Evolutionary conservation across 2,888 invertebrate genomes (phyloP).

Genomic region (Lasius fuliginosus): DNA sequence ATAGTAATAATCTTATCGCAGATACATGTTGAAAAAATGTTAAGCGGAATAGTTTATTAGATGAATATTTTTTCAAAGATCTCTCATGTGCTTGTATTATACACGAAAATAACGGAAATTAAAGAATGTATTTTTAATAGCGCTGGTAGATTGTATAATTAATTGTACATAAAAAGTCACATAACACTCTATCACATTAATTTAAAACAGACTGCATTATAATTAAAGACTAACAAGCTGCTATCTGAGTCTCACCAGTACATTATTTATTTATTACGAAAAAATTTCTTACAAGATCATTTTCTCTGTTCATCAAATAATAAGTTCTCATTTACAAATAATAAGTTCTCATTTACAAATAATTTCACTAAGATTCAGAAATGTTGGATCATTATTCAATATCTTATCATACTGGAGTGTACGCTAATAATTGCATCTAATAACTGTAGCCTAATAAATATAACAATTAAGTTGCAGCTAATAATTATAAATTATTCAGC

Average conservation of each 20-base stretch:
- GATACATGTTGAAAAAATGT: conserved; percentile 4
- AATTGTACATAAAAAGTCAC: neutral
- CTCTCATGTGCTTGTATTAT: neutral
- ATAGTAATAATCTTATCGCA: neutral
- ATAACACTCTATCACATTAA: neutral
- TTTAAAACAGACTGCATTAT: neutral
- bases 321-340: neutral
- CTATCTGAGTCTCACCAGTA: neutral
- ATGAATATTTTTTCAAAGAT: conserved; percentile 21
- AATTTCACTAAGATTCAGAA: neutral
- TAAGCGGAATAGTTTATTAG: neutral
- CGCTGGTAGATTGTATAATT: conserved; percentile 9
- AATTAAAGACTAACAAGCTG: neutral
- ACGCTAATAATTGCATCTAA: neutral
- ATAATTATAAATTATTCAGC: neutral
- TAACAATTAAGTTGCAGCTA: neutral
- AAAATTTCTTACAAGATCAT: neutral
- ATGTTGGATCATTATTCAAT: neutral
- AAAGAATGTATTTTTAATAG: neutral
- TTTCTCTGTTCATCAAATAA: neutral
- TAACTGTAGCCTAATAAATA: neutral
- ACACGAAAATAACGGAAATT: neutral
- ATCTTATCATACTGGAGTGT: neutral
- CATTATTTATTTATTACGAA: neutral
- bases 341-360: neutral